These are phyloP conservation scores for Chaenocephalus aceratus DNA, from an alignment of 2,113 vertebrate genomes.

Conservation along the genomic window DNA sequence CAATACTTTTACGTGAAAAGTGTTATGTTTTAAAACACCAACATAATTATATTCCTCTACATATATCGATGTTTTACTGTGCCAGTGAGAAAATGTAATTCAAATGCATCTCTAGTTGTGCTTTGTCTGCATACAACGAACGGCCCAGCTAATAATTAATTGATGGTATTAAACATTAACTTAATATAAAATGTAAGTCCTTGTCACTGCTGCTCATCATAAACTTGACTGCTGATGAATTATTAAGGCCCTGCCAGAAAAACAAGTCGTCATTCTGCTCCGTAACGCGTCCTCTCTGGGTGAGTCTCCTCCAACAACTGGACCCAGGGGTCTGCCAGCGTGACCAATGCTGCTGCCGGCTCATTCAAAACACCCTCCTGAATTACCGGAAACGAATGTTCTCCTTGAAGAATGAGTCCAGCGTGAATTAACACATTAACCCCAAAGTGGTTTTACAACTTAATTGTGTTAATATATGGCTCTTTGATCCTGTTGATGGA, in stretches of 20 bases:
- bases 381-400: constrained; percentile 40
- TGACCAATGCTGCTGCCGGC: constrained; percentile 44
- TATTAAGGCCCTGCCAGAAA: constrained; percentile 43
- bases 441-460: constrained; percentile 5
- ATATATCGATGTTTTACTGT: not conserved
- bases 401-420: constrained; percentile 37
- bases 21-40: not conserved
- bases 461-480: not conserved
- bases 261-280: constrained; percentile 37
- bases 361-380: constrained; percentile 37
- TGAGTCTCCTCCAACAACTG: constrained; percentile 43
- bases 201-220: constrained; percentile 5
- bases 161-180: constrained; percentile 7
- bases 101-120: not conserved
- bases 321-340: constrained; percentile 48
- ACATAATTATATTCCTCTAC: not conserved
- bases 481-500: not conserved
- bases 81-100: not conserved
- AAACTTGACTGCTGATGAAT: constrained; percentile 21
- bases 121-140: not conserved
- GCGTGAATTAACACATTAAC: constrained; percentile 19
- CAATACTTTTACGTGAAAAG: not conserved
- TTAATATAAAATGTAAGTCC: not conserved
- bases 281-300: constrained; percentile 25
- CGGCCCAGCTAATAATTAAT: not conserved